Base-by-base conservation (phyloP, 23 tunicate genomes). In the Pegea sp. region DNA sequence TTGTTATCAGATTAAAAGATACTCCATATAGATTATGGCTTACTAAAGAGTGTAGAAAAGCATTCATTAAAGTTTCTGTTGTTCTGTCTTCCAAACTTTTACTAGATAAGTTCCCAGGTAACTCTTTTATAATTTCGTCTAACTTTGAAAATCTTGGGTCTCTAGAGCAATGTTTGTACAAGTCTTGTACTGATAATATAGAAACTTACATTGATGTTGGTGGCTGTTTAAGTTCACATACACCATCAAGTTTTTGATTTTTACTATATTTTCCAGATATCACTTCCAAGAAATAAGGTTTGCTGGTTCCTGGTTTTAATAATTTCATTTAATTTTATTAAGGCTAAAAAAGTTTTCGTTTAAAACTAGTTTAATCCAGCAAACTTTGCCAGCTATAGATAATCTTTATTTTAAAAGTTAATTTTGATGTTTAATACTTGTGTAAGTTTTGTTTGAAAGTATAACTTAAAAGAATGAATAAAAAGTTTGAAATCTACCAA, bases 1-100 rank as follows among this genome's bases (percentile, higher is more conserved):
- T n/a, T n/a, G n/a, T n/a, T n/a, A 44, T 19, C 64, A 42, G 23
- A 19, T 59, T 11, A 44, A 44, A 0, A 26, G 58, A 44, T 26
- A 19, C 16, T 38, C 11, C 11, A 8, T 38, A 8, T 38, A 8
- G 46, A 16, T 38, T 8, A 38, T 38, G 46, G 11, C 16, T 38
- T 38, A 38, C 46, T 38, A 38, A 16, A 38, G 11, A 8, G 11
- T 38, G 46, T 38, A 38, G 46, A 38, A 38, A 38, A 38, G 46
- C 46, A 38, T 38, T 16, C 46, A 38, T 38, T 16, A 38, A 8
- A 38, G 46, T 38, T 38, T 38, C 46, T 38, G 46, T 38, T 8
- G 46, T 38, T 38, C 13, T 8, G 16, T 38, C 46, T 8, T 8
- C 16, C 11, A 38, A 11, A 8, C 46, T 16, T 8, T 8, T 11